Evolutionary conservation across 2,888 invertebrate species (phyloP).

Genomic region (Corbicula japonica): DNA sequence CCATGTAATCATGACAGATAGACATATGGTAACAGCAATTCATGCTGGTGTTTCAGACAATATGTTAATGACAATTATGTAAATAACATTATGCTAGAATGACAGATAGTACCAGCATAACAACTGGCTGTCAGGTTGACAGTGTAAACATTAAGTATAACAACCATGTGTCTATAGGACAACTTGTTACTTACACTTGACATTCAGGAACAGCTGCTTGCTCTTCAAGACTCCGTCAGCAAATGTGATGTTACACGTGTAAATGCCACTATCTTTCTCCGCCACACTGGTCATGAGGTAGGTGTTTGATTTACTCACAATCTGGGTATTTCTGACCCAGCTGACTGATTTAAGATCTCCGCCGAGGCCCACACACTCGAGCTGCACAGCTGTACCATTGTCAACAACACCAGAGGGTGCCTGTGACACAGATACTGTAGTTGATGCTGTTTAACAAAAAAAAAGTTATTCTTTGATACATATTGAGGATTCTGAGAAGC

Average conservation of each 20-base stretch:
- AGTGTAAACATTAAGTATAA: neutral
- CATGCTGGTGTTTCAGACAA: no score
- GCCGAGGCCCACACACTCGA: constrained; percentile 55
- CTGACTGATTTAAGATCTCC: constrained; percentile 13
- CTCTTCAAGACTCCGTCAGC: neutral
- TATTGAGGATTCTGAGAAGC: no score
- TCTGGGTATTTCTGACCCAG: constrained; percentile 51
- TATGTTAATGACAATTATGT: no score
- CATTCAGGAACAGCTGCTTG: constrained; percentile 47
- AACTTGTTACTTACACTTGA: constrained; percentile 66
- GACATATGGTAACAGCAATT: no score
- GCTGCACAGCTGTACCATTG: constrained; percentile 13
- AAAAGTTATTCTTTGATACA: no score
- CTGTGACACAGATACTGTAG: constrained; percentile 45
- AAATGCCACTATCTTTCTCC: constrained; percentile 45
- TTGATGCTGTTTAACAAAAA: constrained; percentile 38
- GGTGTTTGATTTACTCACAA: constrained; percentile 5
- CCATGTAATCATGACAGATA: no score
- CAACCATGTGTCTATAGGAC: neutral
- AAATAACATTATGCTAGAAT: no score
- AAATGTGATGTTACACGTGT: constrained; percentile 58
- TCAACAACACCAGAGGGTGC: constrained; percentile 42
- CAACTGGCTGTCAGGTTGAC: no score
- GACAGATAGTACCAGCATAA: no score
- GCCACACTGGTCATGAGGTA: constrained; percentile 7